A percentile compares a stretch with the other conserved stretches of the same genome.
Conservation (phyloP, 2,113 vertebrate species). For the Condylura cristata region DNA sequence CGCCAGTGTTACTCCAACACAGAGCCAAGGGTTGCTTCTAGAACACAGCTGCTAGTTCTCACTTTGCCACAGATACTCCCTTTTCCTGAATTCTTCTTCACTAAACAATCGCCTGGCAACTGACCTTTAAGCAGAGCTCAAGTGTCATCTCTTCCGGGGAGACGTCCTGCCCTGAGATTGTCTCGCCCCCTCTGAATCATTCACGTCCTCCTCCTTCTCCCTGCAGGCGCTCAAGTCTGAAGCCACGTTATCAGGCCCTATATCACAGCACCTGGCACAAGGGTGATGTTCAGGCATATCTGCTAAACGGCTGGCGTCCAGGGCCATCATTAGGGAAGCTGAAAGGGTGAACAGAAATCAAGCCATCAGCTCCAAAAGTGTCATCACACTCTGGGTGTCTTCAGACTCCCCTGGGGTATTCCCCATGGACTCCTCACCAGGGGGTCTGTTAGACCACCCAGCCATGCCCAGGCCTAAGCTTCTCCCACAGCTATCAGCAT, state of each 20-base stretch:
- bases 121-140: background rate
- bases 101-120: background rate
- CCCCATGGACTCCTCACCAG: background rate
- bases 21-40: background rate
- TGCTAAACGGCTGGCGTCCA: background rate
- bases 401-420: background rate
- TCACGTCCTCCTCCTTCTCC: background rate
- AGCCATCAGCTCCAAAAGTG: background rate
- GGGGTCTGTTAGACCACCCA: background rate
- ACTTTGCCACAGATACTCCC: accelerated
- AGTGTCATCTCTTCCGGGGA: background rate
- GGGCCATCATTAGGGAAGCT: background rate
- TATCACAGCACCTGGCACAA: background rate
- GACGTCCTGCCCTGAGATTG: background rate
- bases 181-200: background rate
- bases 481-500: background rate
- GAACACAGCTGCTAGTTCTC: background rate
- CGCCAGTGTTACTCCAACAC: background rate
- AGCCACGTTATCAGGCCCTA: background rate
- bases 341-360: background rate
- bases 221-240: background rate
- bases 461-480: background rate
- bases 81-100: background rate
- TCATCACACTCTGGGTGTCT: background rate
- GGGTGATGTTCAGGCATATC: background rate